Evolutionary conservation across 2,888 invertebrate species (phyloP).

Genomic region (Argyra leucocephala): DNA sequence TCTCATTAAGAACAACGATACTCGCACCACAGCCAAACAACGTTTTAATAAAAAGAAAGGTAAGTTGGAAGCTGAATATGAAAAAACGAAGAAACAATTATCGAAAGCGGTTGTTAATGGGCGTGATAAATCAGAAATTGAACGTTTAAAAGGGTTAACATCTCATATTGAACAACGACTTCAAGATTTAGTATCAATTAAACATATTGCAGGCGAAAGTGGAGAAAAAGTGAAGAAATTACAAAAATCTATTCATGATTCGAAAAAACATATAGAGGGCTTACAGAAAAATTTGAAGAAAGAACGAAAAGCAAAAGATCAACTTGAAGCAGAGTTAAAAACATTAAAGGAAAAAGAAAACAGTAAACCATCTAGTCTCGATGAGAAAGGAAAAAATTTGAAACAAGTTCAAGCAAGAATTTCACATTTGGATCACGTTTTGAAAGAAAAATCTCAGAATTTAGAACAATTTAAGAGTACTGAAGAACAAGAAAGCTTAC

Average conservation of each 20-base stretch:
- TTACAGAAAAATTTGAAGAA: conserved; percentile 62
- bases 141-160: conserved; percentile 43
- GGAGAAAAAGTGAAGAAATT: conserved; percentile 59
- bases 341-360: conserved; percentile 45
- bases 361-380: conserved; percentile 29
- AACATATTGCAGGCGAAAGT: conserved; percentile 53
- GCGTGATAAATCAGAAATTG: conserved; percentile 40
- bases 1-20: conserved; percentile 51
- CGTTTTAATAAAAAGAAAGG: conserved; percentile 55
- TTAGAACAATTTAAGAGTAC: conserved; percentile 52
- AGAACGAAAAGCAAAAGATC: conserved; percentile 61
- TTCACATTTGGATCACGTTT: conserved; percentile 57
- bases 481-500: conserved; percentile 52
- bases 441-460: conserved; percentile 61
- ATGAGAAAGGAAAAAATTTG: conserved; percentile 50
- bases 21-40: conserved; percentile 49
- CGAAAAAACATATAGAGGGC: conserved; percentile 66
- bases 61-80: conserved; percentile 52
- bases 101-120: conserved; percentile 47
- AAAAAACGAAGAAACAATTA: conserved; percentile 49
- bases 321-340: conserved; percentile 56
- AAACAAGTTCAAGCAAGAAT: conserved; percentile 58
- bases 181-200: conserved; percentile 47
- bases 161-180: conserved; percentile 46
- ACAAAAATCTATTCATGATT: conserved; percentile 62